These are phyloP conservation scores for Carpatolechia fugitivella DNA, from an alignment of 2,888 invertebrate genomes.

Conservation along the genomic window DNA sequence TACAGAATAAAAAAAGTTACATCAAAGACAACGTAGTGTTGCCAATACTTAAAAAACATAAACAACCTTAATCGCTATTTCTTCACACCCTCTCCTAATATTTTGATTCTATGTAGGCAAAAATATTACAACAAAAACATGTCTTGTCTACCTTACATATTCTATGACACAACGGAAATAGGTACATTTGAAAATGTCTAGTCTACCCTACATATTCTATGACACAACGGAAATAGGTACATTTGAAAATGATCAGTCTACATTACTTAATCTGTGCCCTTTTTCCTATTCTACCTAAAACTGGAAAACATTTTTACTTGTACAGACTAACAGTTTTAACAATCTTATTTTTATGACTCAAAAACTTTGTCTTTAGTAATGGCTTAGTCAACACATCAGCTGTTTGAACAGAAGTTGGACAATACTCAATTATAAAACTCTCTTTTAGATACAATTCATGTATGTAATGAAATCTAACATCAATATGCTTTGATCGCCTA, in stretches of 20 bases:
- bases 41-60: slow-evolving; percentile 10
- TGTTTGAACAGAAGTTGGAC: neutral
- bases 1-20: too few relatives aligned
- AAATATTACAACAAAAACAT: too few relatives aligned
- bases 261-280: too few relatives aligned
- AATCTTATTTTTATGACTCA: neutral
- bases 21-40: too few relatives aligned
- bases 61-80: too few relatives aligned
- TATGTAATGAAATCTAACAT: neutral
- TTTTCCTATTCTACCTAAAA: too few relatives aligned
- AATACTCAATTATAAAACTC: neutral
- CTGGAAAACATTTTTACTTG: neutral
- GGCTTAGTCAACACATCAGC: neutral
- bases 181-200: too few relatives aligned
- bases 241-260: too few relatives aligned
- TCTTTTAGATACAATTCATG: neutral
- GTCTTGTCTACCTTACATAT: too few relatives aligned
- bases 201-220: too few relatives aligned
- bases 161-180: too few relatives aligned
- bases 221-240: too few relatives aligned
- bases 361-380: neutral
- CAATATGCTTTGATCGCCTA: neutral
- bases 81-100: neutral
- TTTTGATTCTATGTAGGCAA: neutral
- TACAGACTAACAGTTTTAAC: neutral